phyloP scores from a whole-genome alignment of 64 coral and sea anemone genomes.

The Montipora efflorescens region DNA sequence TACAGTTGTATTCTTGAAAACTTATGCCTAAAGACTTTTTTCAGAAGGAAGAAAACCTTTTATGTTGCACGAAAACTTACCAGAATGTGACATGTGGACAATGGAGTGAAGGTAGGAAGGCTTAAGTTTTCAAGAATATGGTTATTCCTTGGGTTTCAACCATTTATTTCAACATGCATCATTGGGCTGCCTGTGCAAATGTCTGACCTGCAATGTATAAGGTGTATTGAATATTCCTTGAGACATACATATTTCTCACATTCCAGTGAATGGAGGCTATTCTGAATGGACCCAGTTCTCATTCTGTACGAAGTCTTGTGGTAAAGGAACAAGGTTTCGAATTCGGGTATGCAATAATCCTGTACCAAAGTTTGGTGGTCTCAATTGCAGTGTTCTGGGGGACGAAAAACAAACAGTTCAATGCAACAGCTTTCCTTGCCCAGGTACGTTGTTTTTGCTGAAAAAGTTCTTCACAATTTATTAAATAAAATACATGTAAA shows the following conservation, averaged over 20 bases:
- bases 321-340: constrained; percentile 36
- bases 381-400: not conserved
- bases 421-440: constrained; percentile 17
- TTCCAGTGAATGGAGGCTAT: constrained; percentile 67
- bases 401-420: not conserved
- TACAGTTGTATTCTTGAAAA: too few species aligned
- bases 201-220: not conserved
- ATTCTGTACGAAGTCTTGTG: constrained; percentile 56
- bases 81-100: too few species aligned
- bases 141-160: too few species aligned
- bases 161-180: too few species aligned
- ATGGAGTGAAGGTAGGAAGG: too few species aligned
- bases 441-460: not conserved
- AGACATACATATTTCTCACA: not conserved
- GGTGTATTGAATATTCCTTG: not conserved
- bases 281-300: constrained; percentile 57
- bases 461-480: not conserved
- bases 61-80: too few species aligned
- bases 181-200: not conserved
- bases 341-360: constrained; percentile 30
- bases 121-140: too few species aligned
- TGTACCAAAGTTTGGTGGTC: constrained; percentile 11
- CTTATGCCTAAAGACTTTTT: too few species aligned
- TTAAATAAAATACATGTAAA: not conserved
- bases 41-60: too few species aligned